A percentile compares a stretch with the other conserved stretches of the same genome.
Evolutionary conservation across 2,113 vertebrate genomes (phyloP).

Genomic region (Laterallus jamaicensis): DNA sequence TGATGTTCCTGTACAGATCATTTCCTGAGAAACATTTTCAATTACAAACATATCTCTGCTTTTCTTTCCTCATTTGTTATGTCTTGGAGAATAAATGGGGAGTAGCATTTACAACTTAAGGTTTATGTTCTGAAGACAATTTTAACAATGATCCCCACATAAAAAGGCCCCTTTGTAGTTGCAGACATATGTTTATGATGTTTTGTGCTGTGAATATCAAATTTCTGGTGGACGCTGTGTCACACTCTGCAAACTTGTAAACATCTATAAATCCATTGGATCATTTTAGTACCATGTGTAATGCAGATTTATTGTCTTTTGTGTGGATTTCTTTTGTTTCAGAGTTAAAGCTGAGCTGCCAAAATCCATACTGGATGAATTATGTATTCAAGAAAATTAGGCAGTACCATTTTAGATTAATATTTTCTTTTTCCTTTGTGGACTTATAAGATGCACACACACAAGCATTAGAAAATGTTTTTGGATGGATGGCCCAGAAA

Average conservation of each 20-base stretch:
- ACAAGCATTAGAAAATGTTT: not conserved
- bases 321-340: constrained; percentile 68
- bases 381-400: constrained; percentile 47
- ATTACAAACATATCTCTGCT: constrained; percentile 78
- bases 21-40: constrained; percentile 82
- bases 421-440: constrained; percentile 42
- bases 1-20: constrained; percentile 77
- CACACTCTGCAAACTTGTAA: constrained; percentile 57
- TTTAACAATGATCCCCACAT: constrained; percentile 58
- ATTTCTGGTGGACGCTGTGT: constrained; percentile 65
- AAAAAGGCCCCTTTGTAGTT: constrained; percentile 57
- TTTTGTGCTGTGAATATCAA: constrained; percentile 59
- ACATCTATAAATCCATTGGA: constrained; percentile 59
- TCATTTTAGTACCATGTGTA: constrained; percentile 64
- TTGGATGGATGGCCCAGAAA: not conserved
- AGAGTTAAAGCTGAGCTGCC: constrained; percentile 5
- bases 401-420: constrained; percentile 29
- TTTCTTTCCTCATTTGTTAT: constrained; percentile 75
- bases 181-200: constrained; percentile 64
- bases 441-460: not conserved
- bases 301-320: constrained; percentile 67
- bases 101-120: constrained; percentile 67
- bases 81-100: constrained; percentile 72
- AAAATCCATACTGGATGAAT: constrained; percentile 38
- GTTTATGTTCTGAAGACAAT: constrained; percentile 74